These are phyloP conservation scores for Phrynocephalus vlangalii DNA, from an alignment of 2,797 vertebrate genomes.

Conservation along the genomic window DNA sequence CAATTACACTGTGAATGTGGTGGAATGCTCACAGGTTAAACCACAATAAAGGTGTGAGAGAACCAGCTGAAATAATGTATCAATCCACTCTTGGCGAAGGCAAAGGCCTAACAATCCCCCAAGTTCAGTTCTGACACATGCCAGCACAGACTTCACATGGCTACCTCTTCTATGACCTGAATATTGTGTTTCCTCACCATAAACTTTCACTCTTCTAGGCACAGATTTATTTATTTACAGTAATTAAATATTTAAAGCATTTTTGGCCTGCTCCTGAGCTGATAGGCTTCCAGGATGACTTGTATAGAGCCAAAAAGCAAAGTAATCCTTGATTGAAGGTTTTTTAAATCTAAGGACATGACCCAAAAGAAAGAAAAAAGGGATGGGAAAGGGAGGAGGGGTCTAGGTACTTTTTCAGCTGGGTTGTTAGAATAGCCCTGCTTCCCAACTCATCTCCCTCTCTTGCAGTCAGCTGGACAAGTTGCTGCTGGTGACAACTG, in stretches of 20 bases:
- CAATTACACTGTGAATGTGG: background rate
- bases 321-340: background rate
- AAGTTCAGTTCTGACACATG: background rate
- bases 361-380: background rate
- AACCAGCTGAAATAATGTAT: background rate
- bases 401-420: background rate
- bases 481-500: background rate
- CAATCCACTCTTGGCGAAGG: background rate
- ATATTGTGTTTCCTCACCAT: background rate
- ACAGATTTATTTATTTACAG: background rate
- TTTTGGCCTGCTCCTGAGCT: background rate
- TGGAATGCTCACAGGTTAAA: background rate
- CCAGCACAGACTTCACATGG: no score
- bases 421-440: background rate
- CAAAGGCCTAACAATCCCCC: background rate
- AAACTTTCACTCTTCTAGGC: constrained; percentile 13
- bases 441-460: background rate
- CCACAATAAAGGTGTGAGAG: background rate
- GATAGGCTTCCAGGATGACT: background rate
- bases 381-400: background rate
- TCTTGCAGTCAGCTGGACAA: background rate
- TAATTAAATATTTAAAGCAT: background rate
- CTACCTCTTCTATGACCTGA: background rate
- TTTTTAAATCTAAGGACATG: background rate
- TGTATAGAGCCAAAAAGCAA: background rate